Base-by-base conservation (phyloP, 2,888 invertebrate species). In the Bellardia pandia region DNA sequence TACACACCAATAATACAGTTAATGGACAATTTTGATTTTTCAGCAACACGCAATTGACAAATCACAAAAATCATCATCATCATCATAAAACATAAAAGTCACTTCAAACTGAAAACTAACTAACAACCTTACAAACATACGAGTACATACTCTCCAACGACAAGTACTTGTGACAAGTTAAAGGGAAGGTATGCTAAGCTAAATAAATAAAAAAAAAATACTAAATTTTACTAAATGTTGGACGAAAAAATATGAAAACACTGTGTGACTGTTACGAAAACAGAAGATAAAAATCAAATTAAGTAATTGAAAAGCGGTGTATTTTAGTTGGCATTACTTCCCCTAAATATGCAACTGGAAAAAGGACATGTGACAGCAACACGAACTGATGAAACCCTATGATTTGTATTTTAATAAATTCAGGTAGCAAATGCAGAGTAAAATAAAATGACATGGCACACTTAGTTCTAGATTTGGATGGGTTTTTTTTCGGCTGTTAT, bases 21-120 rank as follows among this genome's bases (percentile, higher is more conserved):
- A 89, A 89, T 89, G 89, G 89, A 89, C 66, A 89, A 88, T 89
- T 89, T 88, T 82, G 89, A 89, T 89, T 89, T 88, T 88, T 82
- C 78, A 88, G 86, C 85, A 88, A 89, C 90, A 90, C 90, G 92
- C 91, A 90, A 92, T 89, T 89, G 89, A 89, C 90, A 90, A 87
- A 86, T 89, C 82, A 88, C 86, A 79, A 82, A 81, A 58, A 87
- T 85, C 76, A 85, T 76, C 71, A 79, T 75, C 23, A 23, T 23
- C 82, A 84, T 85, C 81, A 77, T 86, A 76, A 88, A 82, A 78
- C 76, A 84, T 82, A 76, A 80, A 78, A 82, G 75, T 77, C 82
- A 85, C 85, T 76, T 79, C 79, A 79, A 82, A 76, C 8, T 58
- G 58, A 23, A 33, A 56, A 56, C 16, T 9, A 66, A 74, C 82